A percentile compares a stretch with the other conserved stretches of the same genome.
These are phyloP conservation scores for Rugalucina vietnamica DNA, from an alignment of 2,888 invertebrate genomes.

Conservation along the genomic window DNA sequence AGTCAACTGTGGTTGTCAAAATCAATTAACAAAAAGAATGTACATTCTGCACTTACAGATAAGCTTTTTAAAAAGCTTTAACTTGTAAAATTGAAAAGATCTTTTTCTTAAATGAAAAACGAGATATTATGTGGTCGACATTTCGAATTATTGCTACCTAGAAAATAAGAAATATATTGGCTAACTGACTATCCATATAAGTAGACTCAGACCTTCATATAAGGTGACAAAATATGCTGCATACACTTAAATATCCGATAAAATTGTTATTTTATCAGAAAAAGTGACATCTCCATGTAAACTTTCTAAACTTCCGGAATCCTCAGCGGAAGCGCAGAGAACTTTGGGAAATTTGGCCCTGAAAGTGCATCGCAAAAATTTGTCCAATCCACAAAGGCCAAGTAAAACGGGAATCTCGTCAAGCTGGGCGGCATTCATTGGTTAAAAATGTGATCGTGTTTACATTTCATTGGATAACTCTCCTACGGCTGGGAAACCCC, in stretches of 20 bases:
- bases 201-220: no score
- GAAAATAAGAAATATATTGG: no score
- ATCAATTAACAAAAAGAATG: no score
- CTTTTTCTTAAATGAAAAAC: no score
- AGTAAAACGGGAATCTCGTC: slow-evolving; percentile 68
- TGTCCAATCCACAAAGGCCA: slow-evolving; percentile 77
- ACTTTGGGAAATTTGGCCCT: slow-evolving; percentile 29
- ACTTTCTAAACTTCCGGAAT: slow-evolving; percentile 62
- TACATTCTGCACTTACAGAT: no score
- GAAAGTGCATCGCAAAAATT: slow-evolving; percentile 36
- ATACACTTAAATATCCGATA: neutral
- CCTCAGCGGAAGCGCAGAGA: slow-evolving; percentile 18
- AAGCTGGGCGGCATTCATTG: slow-evolving; percentile 79
- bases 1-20: no score
- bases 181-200: no score
- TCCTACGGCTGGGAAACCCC: slow-evolving; percentile 1
- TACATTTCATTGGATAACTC: slow-evolving; percentile 70
- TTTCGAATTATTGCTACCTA: no score
- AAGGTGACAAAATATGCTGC: neutral
- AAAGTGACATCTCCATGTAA: slow-evolving; percentile 59
- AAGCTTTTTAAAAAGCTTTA: no score
- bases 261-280: neutral
- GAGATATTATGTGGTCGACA: no score
- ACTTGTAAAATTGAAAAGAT: no score
- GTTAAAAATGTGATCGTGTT: slow-evolving; percentile 71